phyloP scores from a whole-genome alignment of 1,140 invertebrate species.

The Potamilus streckersoni region DNA sequence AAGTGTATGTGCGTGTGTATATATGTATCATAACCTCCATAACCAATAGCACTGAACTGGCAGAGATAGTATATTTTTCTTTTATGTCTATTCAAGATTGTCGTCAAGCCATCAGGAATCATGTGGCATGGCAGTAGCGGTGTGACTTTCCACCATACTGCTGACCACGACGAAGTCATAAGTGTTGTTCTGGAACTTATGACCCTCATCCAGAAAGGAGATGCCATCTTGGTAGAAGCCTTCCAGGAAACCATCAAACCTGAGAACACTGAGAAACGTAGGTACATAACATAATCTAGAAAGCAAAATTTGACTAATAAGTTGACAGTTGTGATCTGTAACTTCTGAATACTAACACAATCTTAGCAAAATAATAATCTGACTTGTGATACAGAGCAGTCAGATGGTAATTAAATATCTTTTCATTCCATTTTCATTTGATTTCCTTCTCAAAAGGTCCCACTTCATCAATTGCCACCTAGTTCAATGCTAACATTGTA shows the following conservation, averaged over 20 bases:
- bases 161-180: constrained; percentile 17
- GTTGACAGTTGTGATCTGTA: neutral
- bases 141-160: constrained; percentile 35
- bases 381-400: too few species aligned
- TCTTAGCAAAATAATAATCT: neutral
- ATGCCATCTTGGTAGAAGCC: constrained; percentile 40
- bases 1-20: neutral
- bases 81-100: constrained; percentile 37
- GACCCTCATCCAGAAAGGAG: constrained; percentile 22
- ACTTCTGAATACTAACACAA: neutral
- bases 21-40: too few species aligned
- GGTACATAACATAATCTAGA: neutral
- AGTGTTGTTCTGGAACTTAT: constrained; percentile 30
- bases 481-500: too few species aligned
- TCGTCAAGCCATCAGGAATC: constrained; percentile 50
- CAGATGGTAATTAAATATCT: neutral
- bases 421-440: neutral
- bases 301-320: neutral
- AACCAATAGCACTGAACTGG: too few species aligned
- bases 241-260: constrained; percentile 21
- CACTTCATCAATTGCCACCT: too few species aligned
- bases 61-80: too few species aligned
- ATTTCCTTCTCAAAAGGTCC: neutral
- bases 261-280: neutral
- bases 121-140: constrained; percentile 39